These are phyloP conservation scores for Pediacus dermestoides DNA, from an alignment of 2,888 invertebrate species.

Conservation along the genomic window DNA sequence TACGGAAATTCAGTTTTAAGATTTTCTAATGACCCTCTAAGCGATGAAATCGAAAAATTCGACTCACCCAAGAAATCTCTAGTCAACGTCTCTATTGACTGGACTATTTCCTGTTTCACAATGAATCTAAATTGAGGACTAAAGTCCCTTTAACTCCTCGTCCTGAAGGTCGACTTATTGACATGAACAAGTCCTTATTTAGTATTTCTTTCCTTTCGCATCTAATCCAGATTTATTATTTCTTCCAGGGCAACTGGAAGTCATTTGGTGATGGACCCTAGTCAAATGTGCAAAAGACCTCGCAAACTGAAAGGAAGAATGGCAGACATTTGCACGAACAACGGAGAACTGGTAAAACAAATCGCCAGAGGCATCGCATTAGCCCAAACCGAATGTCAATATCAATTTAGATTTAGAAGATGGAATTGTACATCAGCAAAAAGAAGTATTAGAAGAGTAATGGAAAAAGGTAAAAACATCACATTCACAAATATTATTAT, in stretches of 20 bases:
- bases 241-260: conserved; percentile 69
- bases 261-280: conserved; percentile 84
- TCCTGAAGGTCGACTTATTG: too few species aligned
- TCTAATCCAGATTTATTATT: too few species aligned
- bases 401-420: conserved; percentile 78
- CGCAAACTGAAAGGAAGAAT: conserved; percentile 72
- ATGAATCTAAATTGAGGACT: too few species aligned
- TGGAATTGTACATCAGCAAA: conserved; percentile 88
- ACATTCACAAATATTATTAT: conserved; percentile 1
- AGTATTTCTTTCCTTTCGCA: too few species aligned
- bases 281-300: conserved; percentile 83
- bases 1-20: too few species aligned
- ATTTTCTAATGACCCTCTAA: too few species aligned
- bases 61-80: too few species aligned
- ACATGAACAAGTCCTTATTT: too few species aligned
- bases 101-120: too few species aligned
- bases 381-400: conserved; percentile 82
- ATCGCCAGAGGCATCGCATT: conserved; percentile 79
- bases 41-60: too few species aligned
- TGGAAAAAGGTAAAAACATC: conserved; percentile 70
- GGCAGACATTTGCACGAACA: conserved; percentile 80
- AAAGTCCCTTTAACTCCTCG: too few species aligned
- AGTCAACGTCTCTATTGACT: too few species aligned
- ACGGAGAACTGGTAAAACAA: conserved; percentile 75
- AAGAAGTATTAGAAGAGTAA: conserved; percentile 77